Conservation (phyloP, 1,140 invertebrate genomes). For the Homarus americanus region DNA sequence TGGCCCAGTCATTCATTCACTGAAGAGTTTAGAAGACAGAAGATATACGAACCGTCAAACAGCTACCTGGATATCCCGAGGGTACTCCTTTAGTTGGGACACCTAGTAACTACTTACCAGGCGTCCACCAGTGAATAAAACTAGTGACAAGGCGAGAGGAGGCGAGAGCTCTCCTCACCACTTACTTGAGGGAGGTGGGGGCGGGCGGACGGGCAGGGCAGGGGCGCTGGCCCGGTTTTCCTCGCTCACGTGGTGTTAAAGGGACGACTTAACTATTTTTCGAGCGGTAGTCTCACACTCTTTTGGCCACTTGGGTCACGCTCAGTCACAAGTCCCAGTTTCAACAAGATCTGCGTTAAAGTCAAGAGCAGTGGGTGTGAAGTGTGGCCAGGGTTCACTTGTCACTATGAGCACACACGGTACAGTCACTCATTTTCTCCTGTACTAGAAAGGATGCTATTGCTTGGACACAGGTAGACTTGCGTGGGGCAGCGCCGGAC, state of each 20-base stretch:
- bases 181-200: slow-evolving; percentile 17
- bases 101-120: neutral
- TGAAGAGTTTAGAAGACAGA: neutral
- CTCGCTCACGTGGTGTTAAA: slow-evolving; percentile 42
- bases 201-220: neutral
- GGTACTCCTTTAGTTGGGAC: neutral
- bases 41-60: neutral
- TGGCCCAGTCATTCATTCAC: neutral
- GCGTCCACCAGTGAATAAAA: neutral
- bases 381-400: neutral
- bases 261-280: slow-evolving; percentile 33
- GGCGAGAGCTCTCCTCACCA: neutral
- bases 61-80: neutral
- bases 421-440: neutral
- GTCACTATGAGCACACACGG: neutral
- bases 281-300: neutral
- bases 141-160: neutral
- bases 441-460: neutral
- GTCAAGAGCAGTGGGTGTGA: neutral
- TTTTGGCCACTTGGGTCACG: neutral
- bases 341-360: neutral
- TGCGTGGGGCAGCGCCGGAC: neutral
- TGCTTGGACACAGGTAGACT: neutral
- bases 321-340: neutral
- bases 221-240: neutral